phyloP scores from a whole-genome alignment of 2,797 vertebrate species.

The Mus minutoides region DNA sequence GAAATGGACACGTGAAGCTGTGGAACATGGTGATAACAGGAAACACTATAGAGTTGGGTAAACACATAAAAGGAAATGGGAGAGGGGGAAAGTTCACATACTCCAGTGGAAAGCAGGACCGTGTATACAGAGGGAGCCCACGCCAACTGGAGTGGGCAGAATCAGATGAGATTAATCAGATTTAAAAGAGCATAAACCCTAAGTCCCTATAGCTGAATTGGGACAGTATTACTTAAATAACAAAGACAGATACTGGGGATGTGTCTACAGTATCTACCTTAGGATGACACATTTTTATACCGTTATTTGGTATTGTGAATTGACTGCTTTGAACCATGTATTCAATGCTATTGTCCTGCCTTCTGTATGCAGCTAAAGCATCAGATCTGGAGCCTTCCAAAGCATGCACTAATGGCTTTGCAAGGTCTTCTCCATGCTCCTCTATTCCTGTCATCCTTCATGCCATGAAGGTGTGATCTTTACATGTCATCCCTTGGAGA shows the following conservation, averaged over 20 bases:
- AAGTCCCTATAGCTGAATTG: background rate
- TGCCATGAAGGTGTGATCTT: background rate
- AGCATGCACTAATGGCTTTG: background rate
- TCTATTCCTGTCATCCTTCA: background rate
- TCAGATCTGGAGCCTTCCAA: background rate
- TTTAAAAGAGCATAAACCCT: background rate
- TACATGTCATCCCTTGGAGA: background rate
- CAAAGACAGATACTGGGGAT: background rate
- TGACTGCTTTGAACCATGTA: background rate
- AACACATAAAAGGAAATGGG: background rate
- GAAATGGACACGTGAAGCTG: background rate
- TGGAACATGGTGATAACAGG: background rate
- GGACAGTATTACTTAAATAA: background rate
- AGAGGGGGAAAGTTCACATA: background rate
- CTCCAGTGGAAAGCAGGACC: background rate
- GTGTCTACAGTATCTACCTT: background rate
- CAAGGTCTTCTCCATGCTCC: background rate
- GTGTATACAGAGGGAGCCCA: rapidly evolving
- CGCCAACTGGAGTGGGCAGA: background rate
- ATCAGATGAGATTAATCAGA: background rate
- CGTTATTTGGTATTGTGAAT: background rate
- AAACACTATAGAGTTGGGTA: background rate
- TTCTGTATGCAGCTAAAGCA: background rate
- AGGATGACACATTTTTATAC: background rate
- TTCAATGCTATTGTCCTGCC: background rate